Evolutionary conservation across 2,797 vertebrate species (phyloP).

Genomic region (Scolopax bukidnonensis): DNA sequence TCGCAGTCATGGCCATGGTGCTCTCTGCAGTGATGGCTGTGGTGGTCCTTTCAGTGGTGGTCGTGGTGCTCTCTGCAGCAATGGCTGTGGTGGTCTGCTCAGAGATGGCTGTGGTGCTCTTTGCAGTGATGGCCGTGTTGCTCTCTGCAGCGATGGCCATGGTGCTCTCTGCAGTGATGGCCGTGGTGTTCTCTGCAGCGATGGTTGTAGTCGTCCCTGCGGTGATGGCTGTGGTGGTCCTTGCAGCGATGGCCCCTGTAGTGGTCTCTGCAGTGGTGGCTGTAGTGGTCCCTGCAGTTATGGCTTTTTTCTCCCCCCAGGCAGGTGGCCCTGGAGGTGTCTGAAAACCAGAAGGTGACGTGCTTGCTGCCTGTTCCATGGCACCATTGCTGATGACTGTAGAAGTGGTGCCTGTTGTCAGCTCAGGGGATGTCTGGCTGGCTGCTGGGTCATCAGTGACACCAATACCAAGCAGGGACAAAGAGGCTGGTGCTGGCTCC

Average conservation of each 20-base stretch:
- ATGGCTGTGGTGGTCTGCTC: too few relatives aligned
- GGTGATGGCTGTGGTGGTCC: too few relatives aligned
- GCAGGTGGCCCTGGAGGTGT: not conserved
- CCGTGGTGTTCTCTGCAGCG: not conserved
- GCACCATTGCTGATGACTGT: fast-evolving
- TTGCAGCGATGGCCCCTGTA: not conserved
- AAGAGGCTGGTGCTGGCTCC: not conserved
- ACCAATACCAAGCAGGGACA: not conserved
- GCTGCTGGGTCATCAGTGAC: not conserved
- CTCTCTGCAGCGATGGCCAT: not conserved
- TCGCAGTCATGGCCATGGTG: not conserved
- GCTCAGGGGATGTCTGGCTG: fast-evolving
- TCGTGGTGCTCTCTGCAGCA: not conserved
- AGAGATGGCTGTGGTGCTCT: not conserved
- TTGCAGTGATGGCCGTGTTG: not conserved
- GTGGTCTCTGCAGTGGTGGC: not conserved
- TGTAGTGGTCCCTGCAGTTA: not conserved
- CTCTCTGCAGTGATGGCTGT: fast-evolving
- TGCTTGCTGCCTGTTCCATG: fast-evolving
- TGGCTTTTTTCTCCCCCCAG: not conserved
- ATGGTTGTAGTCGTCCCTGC: fast-evolving
- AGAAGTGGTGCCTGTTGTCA: not conserved
- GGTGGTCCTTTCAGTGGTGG: not conserved
- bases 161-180: not conserved
- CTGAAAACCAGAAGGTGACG: fast-evolving